Percentiles rank a stretch among this genome's conserved stretches.
Conservation (phyloP, 2,888 invertebrate species). For the Chymomyza procnemis region DNA sequence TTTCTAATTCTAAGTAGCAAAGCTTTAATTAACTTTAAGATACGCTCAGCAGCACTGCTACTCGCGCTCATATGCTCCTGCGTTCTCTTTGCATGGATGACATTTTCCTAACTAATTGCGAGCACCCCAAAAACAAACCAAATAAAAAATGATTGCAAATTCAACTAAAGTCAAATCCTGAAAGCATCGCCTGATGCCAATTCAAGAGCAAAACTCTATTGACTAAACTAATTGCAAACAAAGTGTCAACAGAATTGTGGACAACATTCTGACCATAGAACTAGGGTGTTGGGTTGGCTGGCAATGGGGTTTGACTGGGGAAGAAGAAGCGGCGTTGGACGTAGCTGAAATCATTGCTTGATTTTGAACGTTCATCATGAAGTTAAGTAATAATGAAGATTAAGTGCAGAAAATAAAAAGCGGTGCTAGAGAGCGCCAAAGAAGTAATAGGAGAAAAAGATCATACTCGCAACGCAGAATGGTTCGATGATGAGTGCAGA, state of each 20-base stretch:
- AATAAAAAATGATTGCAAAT: slow-evolving; percentile 49
- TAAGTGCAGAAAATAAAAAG: neutral
- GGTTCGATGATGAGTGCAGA: no score
- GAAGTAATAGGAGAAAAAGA: no score
- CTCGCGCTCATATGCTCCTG: neutral
- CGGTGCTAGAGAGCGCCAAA: no score
- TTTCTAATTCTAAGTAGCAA: slow-evolving; percentile 60
- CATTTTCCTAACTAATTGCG: neutral
- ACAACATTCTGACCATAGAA: slow-evolving; percentile 6
- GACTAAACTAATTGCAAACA: slow-evolving; percentile 62
- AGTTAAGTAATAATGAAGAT: slow-evolving; percentile 63
- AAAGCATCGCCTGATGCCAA: neutral
- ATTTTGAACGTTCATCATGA: slow-evolving; percentile 60
- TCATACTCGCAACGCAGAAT: no score
- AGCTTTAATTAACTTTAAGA: slow-evolving; percentile 66
- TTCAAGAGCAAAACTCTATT: slow-evolving; percentile 11
- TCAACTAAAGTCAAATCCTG: neutral
- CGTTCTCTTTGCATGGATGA: no score
- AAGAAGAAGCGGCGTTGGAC: neutral
- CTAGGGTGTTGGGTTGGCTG: neutral
- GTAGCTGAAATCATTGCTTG: slow-evolving; percentile 17
- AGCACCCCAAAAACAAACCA: neutral
- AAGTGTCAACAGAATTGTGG: slow-evolving; percentile 63
- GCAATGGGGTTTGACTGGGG: neutral
- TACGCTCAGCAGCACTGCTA: no score